A percentile compares a stretch with the other conserved stretches of the same genome.
Evolutionary conservation across 2,888 invertebrate genomes (phyloP).

Genomic region (Lampropteryx suffumata): DNA sequence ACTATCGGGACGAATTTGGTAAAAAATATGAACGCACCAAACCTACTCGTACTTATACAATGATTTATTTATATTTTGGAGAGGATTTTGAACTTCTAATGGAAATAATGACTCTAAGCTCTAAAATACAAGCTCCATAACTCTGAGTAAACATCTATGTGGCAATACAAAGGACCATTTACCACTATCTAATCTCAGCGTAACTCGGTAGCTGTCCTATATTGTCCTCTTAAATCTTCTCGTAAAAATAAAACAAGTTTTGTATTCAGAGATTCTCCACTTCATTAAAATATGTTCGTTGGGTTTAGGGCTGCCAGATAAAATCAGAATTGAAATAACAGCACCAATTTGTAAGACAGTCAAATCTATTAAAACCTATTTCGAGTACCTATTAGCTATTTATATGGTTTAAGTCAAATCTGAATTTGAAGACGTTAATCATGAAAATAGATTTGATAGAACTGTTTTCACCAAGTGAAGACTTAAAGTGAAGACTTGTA

Average conservation of each 20-base stretch:
- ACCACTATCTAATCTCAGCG: conserved; percentile 62
- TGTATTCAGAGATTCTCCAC: conserved; percentile 41
- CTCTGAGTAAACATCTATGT: conserved; percentile 37
- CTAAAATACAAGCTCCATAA: conserved; percentile 33
- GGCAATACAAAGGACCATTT: conserved; percentile 57
- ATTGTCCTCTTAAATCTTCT: conserved; percentile 60
- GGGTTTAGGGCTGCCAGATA: conserved; percentile 19
- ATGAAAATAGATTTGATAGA: no score
- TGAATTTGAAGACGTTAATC: no score
- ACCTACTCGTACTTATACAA: conserved; percentile 23
- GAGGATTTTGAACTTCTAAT: conserved; percentile 29
- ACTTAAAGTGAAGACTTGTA: no score
- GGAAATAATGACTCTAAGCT: conserved; percentile 27
- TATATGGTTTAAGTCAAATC: no score
- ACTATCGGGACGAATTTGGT: conserved; percentile 20
- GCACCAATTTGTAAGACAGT: not conserved
- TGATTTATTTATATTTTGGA: conserved; percentile 17
- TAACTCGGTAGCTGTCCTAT: conserved; percentile 59
- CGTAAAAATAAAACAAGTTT: conserved; percentile 60
- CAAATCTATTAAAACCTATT: no score
- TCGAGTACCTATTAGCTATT: no score
- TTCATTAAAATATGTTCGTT: conserved; percentile 41
- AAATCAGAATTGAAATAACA: not conserved
- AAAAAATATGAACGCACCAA: conserved; percentile 24
- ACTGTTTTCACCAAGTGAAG: no score